Conservation (phyloP, 2,113 vertebrate species). For the Anguilla japonica region DNA sequence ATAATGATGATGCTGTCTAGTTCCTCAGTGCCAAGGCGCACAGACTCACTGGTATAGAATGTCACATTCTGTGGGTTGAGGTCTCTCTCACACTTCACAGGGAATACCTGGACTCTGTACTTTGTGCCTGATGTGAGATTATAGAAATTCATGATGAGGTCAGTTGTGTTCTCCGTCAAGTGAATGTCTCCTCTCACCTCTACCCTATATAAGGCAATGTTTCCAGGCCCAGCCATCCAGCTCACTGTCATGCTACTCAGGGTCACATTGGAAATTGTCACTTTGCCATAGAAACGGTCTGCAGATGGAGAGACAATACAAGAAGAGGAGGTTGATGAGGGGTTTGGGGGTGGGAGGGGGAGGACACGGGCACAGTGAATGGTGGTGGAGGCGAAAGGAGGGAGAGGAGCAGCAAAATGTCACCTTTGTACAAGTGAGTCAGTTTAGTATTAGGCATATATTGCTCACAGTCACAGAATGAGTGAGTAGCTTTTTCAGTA, state of each 20-base stretch:
- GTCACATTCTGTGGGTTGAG: conserved; percentile 37
- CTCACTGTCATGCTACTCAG: background rate
- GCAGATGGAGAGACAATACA: background rate
- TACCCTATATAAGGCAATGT: conserved; percentile 40
- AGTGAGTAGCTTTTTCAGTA: too few species aligned
- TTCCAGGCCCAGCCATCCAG: conserved; percentile 35
- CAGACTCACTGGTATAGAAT: conserved; percentile 56
- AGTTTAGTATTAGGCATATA: too few species aligned
- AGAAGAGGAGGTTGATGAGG: background rate
- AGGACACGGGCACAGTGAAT: background rate
- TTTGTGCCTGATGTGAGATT: conserved; percentile 42
- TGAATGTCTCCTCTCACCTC: background rate
- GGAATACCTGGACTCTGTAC: conserved; percentile 49
- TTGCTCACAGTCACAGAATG: too few species aligned
- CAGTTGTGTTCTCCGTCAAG: fast-evolving
- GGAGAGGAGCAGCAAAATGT: too few species aligned
- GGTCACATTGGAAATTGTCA: background rate
- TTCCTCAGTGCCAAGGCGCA: background rate
- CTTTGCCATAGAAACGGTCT: conserved; percentile 45
- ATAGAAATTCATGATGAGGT: background rate
- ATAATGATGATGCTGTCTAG: background rate
- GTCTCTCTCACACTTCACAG: conserved; percentile 51
- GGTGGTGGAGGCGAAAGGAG: too few species aligned
- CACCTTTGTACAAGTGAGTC: too few species aligned
- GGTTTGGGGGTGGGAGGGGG: background rate